phyloP scores from a whole-genome alignment of 2,888 invertebrate species.

The Hemistola chrysoprasaria region DNA sequence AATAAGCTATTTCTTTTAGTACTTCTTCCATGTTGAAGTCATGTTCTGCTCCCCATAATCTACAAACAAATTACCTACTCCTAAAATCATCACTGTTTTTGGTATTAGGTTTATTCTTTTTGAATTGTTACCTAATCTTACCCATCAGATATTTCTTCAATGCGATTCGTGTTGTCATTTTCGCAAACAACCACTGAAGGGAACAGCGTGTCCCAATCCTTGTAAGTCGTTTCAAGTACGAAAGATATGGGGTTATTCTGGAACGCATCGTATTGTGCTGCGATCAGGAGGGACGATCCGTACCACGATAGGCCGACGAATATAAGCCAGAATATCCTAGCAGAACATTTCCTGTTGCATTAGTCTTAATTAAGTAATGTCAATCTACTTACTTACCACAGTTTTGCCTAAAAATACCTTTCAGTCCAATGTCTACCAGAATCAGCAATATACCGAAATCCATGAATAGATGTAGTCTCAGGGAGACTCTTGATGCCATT shows the following conservation, averaged over 20 bases:
- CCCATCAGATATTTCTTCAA: slow-evolving; percentile 85
- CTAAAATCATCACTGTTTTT: too few relatives aligned
- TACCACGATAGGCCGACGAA: slow-evolving; percentile 84
- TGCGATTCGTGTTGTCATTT: slow-evolving; percentile 84
- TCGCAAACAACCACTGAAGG: slow-evolving; percentile 89
- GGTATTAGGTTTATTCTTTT: too few relatives aligned
- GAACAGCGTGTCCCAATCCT: slow-evolving; percentile 88
- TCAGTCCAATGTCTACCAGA: slow-evolving; percentile 84
- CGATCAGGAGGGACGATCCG: slow-evolving; percentile 80
- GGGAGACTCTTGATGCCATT: slow-evolving; percentile 70
- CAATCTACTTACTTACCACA: slow-evolving; percentile 5
- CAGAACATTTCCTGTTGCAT: too few relatives aligned
- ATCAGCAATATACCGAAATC: slow-evolving; percentile 84
- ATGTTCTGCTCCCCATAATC: slow-evolving; percentile 86
- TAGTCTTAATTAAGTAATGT: too few relatives aligned
- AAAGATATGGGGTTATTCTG: slow-evolving; percentile 89
- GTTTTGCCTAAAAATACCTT: slow-evolving; percentile 60
- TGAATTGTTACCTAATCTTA: slow-evolving; percentile 43
- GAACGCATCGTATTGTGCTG: slow-evolving; percentile 83
- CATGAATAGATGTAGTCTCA: slow-evolving; percentile 83
- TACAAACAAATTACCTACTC: slow-evolving; percentile 39
- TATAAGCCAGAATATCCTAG: slow-evolving; percentile 85
- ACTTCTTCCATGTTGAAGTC: slow-evolving; percentile 89
- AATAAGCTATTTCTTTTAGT: slow-evolving; percentile 87
- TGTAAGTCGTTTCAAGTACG: slow-evolving; percentile 88